Evolutionary conservation across 2,113 vertebrate species (phyloP), one percentile per base, ranked within the genome.

Genomic region (Pygathrix nemaeus): DNA sequence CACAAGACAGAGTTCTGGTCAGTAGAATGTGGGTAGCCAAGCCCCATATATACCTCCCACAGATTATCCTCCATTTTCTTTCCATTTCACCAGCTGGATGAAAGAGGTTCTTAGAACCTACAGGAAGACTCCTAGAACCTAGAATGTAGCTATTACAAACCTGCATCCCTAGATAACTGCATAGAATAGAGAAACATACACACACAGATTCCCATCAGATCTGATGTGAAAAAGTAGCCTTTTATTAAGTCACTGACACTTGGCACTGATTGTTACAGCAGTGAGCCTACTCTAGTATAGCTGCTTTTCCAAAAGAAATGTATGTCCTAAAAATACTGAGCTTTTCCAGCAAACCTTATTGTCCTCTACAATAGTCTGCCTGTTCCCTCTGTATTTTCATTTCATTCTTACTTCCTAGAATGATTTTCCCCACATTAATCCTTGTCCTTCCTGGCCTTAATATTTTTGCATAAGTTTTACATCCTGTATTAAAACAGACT

Each of bases 401-500:
- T 93, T 87, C 57, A 84, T 75, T 52, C 50, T 48, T 52, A 40
- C 68, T 81, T 78, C 40, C 40, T 86, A 90, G 64, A 83, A 78
- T 45, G 30, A 95, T 50, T 55, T 89, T 43, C 48, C 52, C 61
- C 50, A 83, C 52, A 64, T 55, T 55, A 80, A 90, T 84, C 45
- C 87, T 93, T 84, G 38, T 78, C 52, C 43, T 96, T 92, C 61
- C 73, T 78, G 86, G 40, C 64, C 76, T 88, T 94, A 72, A 80
- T 70, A 93, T 48, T 88, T 96, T 27, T 97, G 90, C 64, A 48
- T 57, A 81, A 38, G 30, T 88, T 87, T 88, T 57, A 68, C 86
- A 91, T 95, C 85, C 80, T 93, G 52, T 61, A 48, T 79, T 92
- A 45, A 96, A 94, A 80, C 12, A 92, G 45, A 87, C 64, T 97